These are phyloP conservation scores for Hydractinia symbiolongicarpus DNA, from an alignment of 30 jellyfish, hydroid and myxozoan species.

Conservation along the genomic window DNA sequence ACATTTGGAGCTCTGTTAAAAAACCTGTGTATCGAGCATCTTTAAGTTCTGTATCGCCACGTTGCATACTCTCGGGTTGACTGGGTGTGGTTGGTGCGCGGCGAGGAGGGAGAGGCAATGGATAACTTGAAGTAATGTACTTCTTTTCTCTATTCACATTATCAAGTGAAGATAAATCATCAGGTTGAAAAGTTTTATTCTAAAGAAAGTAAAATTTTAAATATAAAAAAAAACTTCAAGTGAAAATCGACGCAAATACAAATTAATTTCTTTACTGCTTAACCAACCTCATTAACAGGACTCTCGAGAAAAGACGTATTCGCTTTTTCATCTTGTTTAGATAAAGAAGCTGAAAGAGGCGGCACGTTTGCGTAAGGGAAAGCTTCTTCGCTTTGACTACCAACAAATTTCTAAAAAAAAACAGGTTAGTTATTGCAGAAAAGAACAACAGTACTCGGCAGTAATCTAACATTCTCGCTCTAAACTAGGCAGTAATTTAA, in stretches of 20 bases:
- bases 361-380: slow-evolving; percentile 39
- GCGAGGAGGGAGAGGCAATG: not conserved
- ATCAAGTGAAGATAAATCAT: not conserved
- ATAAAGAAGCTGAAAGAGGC: slow-evolving; percentile 4
- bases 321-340: not conserved
- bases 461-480: not conserved
- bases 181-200: not conserved
- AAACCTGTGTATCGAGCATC: slow-evolving; percentile 15
- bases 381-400: slow-evolving; percentile 31
- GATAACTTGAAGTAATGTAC: slow-evolving; percentile 4
- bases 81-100: slow-evolving; percentile 11
- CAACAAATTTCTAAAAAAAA: slow-evolving; percentile 27
- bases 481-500: too few species aligned
- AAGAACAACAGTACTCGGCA: not conserved
- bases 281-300: too few species aligned
- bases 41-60: slow-evolving; percentile 16
- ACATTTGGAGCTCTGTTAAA: slow-evolving; percentile 27
- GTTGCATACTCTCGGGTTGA: not conserved
- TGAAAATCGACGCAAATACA: not conserved
- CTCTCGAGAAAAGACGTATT: not conserved
- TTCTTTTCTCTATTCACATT: not conserved
- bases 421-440: not conserved
- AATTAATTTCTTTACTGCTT: not conserved
- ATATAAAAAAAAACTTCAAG: not conserved
- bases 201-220: not conserved